phyloP scores from a whole-genome alignment of 1,140 invertebrate genomes.

The Magallana ariakensis region DNA sequence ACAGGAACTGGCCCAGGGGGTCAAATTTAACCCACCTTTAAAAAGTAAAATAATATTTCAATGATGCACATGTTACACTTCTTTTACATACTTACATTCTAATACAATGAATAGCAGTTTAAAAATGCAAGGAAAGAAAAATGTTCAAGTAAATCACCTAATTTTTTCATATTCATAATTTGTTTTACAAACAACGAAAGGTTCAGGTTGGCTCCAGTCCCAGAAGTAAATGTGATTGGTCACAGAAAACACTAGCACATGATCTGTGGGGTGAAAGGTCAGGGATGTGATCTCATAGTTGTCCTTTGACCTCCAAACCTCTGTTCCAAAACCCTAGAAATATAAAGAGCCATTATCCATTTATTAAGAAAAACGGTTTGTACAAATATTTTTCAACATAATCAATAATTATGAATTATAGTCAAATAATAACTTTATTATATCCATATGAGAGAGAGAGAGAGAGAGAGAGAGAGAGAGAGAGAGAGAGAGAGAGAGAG shows the following conservation, averaged over 20 bases:
- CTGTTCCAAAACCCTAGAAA: slow-evolving; percentile 87
- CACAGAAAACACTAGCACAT: slow-evolving; percentile 91
- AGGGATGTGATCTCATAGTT: slow-evolving; percentile 90
- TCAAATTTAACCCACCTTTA: slow-evolving; percentile 92
- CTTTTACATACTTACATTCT: background rate
- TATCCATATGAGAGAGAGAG: no score
- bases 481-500: background rate
- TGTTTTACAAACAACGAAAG: slow-evolving; percentile 84
- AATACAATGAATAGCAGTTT: background rate
- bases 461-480: background rate
- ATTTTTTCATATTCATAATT: slow-evolving; percentile 76
- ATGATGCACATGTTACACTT: no score
- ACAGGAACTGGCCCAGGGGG: slow-evolving; percentile 88
- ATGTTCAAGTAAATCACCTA: slow-evolving; percentile 75
- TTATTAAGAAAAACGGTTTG: no score
- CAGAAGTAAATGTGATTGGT: slow-evolving; percentile 93
- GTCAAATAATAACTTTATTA: background rate
- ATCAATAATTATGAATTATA: no score
- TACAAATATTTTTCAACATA: no score
- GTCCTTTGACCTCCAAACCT: slow-evolving; percentile 88
- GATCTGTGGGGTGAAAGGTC: slow-evolving; percentile 91
- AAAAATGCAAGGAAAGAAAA: background rate
- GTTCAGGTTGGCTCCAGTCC: slow-evolving; percentile 91
- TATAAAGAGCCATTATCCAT: slow-evolving; percentile 23
- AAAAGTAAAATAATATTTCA: slow-evolving; percentile 59